Base-by-base conservation (phyloP, 2,888 invertebrate species). In the Drosophila borborema region DNA sequence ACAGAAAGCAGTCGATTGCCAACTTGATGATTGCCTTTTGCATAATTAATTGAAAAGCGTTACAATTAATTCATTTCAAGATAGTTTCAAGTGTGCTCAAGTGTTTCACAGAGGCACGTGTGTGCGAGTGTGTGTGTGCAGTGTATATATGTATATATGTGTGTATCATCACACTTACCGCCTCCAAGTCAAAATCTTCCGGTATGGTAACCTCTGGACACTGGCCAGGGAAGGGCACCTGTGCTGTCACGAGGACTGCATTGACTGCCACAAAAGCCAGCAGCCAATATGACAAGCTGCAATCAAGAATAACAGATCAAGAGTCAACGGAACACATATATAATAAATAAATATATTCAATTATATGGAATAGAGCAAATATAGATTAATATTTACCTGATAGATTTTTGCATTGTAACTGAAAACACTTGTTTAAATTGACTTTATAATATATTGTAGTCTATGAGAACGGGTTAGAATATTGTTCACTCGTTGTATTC, bases 171-270 rank as follows among this genome's bases (percentile, higher is more conserved):
- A 23, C 36, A 84, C 89, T 90, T 77, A 92, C 94, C 93, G 94
- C 72, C 91, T 92, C 40, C 46, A 94, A 91, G 64, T 95, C 94
- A 81, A 96, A 96, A 77, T 95, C 93, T 2, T 94, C 90, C 93
- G 95, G 94, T 3, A 95, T 94, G 59, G 94, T 93, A 0, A 96
- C 94, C 18, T 94, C 93, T 0, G 96, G 96, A 82, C 96, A 96
- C 0, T 92, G 86, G 3, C 95, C 95, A 1, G 95, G 93, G 80
- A 95, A 94, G 1, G 96, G 94, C 14, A 96, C 94, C 90, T 96
- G 96, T 0, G 95, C 84, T 7, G 54, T 36, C 8, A 71, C 81
- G 62, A 75, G 53, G 64, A 73, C 55, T 60, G 69, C 83, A 63
- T 59, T 72, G 9, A 68, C 28, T 8, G 76, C 73, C 64, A 72